phyloP scores from a whole-genome alignment of 1,140 invertebrate genomes.

The Condylostylus longicornis region DNA sequence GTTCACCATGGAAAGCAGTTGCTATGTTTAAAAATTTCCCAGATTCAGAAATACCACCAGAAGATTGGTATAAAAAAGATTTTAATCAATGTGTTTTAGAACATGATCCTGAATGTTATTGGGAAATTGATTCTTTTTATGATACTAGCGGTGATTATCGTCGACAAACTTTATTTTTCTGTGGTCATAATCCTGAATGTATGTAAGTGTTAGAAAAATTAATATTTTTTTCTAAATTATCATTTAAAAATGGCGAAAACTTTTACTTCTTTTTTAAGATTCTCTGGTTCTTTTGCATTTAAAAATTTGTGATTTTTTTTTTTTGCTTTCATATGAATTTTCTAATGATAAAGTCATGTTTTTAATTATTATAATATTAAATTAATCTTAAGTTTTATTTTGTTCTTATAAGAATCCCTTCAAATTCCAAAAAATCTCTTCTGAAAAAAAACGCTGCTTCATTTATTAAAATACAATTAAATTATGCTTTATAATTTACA shows the following conservation, averaged over 20 bases:
- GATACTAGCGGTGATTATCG: slow-evolving; percentile 63
- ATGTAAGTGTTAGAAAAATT: slow-evolving; percentile 2
- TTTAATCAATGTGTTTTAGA: slow-evolving; percentile 67
- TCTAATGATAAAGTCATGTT: slow-evolving; percentile 55
- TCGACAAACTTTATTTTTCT: slow-evolving; percentile 65
- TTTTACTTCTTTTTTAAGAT: too few relatives aligned
- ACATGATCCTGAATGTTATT: slow-evolving; percentile 63
- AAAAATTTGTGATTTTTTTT: slow-evolving; percentile 65
- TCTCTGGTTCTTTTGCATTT: too few relatives aligned
- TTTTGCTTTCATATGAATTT: slow-evolving; percentile 67
- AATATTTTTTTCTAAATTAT: slow-evolving; percentile 42
- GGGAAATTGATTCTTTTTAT: slow-evolving; percentile 56
- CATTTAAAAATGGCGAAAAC: too few relatives aligned
- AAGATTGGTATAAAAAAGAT: slow-evolving; percentile 71
- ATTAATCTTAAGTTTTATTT: too few relatives aligned
- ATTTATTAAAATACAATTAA: too few relatives aligned
- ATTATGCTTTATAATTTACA: too few relatives aligned
- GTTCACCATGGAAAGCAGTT: neutral
- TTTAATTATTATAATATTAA: too few relatives aligned
- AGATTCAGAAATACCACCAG: slow-evolving; percentile 61
- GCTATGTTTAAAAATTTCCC: slow-evolving; percentile 50
- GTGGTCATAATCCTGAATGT: slow-evolving; percentile 43
- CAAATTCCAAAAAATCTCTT: too few relatives aligned
- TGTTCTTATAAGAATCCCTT: too few relatives aligned
- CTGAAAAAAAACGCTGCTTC: too few relatives aligned